Percentiles rank a stretch among this genome's conserved stretches.
Conservation (phyloP, 1,140 invertebrate genomes). For the Melitaea cinxia region DNA sequence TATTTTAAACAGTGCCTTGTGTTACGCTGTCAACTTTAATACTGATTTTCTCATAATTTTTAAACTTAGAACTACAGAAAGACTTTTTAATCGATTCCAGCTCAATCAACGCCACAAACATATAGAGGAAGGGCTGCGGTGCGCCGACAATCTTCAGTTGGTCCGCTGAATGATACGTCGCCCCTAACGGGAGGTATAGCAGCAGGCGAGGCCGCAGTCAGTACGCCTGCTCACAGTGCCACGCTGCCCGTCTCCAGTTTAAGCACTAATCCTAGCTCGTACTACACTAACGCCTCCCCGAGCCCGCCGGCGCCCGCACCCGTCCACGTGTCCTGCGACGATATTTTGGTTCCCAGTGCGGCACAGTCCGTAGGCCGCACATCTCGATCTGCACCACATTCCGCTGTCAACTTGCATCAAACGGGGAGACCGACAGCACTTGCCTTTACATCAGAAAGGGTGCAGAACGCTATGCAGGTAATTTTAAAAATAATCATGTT, state of each 20-base stretch:
- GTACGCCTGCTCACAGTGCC: constrained; percentile 72
- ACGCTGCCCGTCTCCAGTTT: constrained; percentile 72
- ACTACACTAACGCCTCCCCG: constrained; percentile 73
- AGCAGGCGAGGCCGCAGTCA: constrained; percentile 66
- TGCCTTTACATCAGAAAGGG: constrained; percentile 54
- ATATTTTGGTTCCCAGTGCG: constrained; percentile 64
- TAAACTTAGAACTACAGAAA: background rate
- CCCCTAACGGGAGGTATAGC: constrained; percentile 66
- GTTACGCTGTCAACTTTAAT: background rate
- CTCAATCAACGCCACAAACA: constrained; percentile 83
- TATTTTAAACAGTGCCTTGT: too few species aligned
- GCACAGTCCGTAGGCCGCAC: constrained; percentile 57
- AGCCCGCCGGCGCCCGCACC: constrained; percentile 66
- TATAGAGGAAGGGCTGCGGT: constrained; percentile 81
- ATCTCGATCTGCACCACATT: constrained; percentile 75
- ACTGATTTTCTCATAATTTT: background rate
- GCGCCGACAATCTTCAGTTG: constrained; percentile 83
- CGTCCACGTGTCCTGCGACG: constrained; percentile 72
- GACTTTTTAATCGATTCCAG: constrained; percentile 47
- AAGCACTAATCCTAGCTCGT: constrained; percentile 73
- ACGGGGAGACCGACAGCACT: constrained; percentile 63
- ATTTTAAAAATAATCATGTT: background rate
- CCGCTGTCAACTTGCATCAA: constrained; percentile 74
- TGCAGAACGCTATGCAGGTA: constrained; percentile 60
- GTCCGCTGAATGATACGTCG: constrained; percentile 79